Evolutionary conservation across 2,888 invertebrate species (phyloP).

Genomic region (Trachelus stipa): DNA sequence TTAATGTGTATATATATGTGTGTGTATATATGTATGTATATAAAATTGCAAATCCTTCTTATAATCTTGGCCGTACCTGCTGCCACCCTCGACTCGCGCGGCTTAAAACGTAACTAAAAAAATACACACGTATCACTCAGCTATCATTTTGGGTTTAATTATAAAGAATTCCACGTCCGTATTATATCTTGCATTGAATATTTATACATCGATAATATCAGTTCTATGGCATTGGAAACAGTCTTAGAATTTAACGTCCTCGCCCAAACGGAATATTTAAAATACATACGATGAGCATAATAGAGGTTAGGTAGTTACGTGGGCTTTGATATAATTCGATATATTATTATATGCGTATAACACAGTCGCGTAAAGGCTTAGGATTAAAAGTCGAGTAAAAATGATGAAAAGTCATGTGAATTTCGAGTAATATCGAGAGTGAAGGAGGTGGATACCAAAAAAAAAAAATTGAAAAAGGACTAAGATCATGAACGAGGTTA

Average conservation of each 20-base stretch:
- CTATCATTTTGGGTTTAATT: neutral
- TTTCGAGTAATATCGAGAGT: neutral
- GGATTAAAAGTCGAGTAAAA: neutral
- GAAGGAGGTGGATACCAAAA: neutral
- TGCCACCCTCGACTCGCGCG: neutral
- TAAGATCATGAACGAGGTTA: neutral
- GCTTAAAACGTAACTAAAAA: neutral
- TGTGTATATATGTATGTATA: neutral
- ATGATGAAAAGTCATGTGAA: neutral
- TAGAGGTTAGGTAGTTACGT: neutral
- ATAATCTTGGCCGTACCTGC: neutral
- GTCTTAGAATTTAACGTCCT: conserved; percentile 52
- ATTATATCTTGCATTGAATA: conserved; percentile 37
- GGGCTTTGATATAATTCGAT: neutral
- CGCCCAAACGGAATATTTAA: conserved; percentile 36
- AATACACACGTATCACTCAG: neutral
- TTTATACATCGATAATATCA: conserved; percentile 49
- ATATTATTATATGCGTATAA: neutral
- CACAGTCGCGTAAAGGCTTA: neutral
- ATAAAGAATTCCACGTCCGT: conserved; percentile 14
- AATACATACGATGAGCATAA: neutral
- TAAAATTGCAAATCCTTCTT: neutral
- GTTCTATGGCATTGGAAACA: conserved; percentile 57
- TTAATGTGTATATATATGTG: too few species aligned
- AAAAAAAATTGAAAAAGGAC: neutral